Evolutionary conservation across 2,113 vertebrate species (phyloP).

Genomic region (Oryzias celebensis): DNA sequence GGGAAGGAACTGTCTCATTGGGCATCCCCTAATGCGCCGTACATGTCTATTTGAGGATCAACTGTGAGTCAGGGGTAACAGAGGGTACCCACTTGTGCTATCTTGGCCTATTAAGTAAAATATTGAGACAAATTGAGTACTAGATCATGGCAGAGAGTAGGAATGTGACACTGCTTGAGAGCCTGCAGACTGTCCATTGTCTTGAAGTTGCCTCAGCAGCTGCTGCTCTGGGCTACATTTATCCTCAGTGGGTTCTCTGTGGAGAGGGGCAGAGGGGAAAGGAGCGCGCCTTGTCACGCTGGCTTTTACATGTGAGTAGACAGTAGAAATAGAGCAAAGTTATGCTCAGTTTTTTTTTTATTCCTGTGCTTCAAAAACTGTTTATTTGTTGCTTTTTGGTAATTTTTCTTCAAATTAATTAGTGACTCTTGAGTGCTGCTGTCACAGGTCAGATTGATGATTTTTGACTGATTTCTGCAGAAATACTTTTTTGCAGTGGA

Average conservation of each 20-base stretch:
- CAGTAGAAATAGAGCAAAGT: background rate
- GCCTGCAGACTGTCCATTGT: slow-evolving; percentile 59
- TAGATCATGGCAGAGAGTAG: slow-evolving; percentile 65
- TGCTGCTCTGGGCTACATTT: slow-evolving; percentile 55
- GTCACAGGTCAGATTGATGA: too few relatives aligned
- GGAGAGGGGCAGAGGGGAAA: slow-evolving; percentile 8
- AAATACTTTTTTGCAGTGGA: too few relatives aligned
- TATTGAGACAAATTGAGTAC: slow-evolving; percentile 71
- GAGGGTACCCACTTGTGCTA: slow-evolving; percentile 55
- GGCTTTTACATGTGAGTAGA: slow-evolving; percentile 50
- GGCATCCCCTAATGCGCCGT: slow-evolving; percentile 43
- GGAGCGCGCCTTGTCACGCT: slow-evolving; percentile 53
- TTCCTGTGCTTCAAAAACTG: too few relatives aligned
- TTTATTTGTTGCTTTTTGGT: too few relatives aligned
- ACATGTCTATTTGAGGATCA: slow-evolving; percentile 52
- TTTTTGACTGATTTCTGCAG: too few relatives aligned
- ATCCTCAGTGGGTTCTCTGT: slow-evolving; percentile 50
- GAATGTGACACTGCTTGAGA: slow-evolving; percentile 58
- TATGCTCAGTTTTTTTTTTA: too few relatives aligned
- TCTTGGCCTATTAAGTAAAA: slow-evolving; percentile 64
- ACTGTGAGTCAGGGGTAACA: slow-evolving; percentile 57
- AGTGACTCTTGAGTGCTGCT: too few relatives aligned
- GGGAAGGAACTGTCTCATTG: slow-evolving; percentile 63
- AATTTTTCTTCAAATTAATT: too few relatives aligned
- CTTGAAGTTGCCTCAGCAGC: slow-evolving; percentile 48